A percentile compares a stretch with the other conserved stretches of the same genome.
Conservation (phyloP, 2,888 invertebrate genomes). For the Ptychoptera albimana region DNA sequence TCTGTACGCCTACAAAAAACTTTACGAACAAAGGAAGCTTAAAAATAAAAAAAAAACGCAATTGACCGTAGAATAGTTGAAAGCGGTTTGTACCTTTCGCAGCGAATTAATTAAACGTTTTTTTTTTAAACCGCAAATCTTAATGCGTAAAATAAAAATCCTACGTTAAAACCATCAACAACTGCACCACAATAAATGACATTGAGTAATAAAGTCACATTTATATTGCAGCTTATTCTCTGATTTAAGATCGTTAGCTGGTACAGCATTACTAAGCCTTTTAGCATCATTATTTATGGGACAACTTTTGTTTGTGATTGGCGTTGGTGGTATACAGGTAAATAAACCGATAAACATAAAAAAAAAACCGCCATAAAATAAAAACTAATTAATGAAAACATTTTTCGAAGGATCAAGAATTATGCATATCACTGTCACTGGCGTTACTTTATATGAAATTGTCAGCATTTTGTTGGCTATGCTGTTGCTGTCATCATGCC, state of each 20-base stretch:
- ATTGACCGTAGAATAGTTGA: too few relatives aligned
- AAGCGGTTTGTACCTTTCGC: too few relatives aligned
- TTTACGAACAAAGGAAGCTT: too few relatives aligned
- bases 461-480: conserved; percentile 49
- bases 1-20: too few relatives aligned
- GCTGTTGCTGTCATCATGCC: conserved; percentile 48
- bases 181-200: too few relatives aligned
- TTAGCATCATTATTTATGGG: conserved; percentile 50
- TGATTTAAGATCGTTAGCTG: conserved; percentile 45
- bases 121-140: too few relatives aligned
- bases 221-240: conserved; percentile 45
- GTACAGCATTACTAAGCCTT: conserved; percentile 48
- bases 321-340: conserved; percentile 49
- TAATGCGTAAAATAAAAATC: too few relatives aligned
- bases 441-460: conserved; percentile 47
- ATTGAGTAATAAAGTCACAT: conserved; percentile 3
- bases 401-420: conserved; percentile 36
- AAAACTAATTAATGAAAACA: neutral
- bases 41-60: too few relatives aligned
- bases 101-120: too few relatives aligned
- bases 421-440: conserved; percentile 43
- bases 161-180: too few relatives aligned
- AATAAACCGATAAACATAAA: conserved; percentile 11
- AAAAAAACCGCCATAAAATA: neutral
- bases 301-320: conserved; percentile 47